Percentiles rank a stretch among this genome's conserved stretches.
Evolutionary conservation across 2,113 vertebrate genomes (phyloP).

Genomic region (Centrocercus urophasianus): DNA sequence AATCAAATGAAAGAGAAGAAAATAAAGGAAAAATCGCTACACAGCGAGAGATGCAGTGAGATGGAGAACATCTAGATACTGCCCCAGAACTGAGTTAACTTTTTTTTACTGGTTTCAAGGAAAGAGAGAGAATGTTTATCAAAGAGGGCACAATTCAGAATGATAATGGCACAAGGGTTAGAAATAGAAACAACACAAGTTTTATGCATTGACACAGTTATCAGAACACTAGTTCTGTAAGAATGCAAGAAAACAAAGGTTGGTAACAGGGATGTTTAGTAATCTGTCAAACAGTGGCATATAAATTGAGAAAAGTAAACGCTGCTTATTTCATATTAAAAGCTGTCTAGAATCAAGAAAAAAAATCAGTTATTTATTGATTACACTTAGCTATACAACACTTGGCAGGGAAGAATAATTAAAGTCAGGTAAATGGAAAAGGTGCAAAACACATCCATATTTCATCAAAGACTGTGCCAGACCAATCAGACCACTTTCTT

Average conservation of each 20-base stretch:
- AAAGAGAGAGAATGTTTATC: neutral
- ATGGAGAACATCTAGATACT: neutral
- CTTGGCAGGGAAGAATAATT: neutral
- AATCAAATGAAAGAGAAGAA: neutral
- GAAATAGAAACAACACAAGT: neutral
- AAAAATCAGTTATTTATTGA: neutral
- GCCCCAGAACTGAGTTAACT: neutral
- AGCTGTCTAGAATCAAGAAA: neutral
- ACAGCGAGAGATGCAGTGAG: neutral
- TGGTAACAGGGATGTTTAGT: slow-evolving; percentile 1
- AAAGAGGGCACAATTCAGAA: neutral
- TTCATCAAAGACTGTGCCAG: neutral
- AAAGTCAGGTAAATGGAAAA: neutral
- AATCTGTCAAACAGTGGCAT: slow-evolving; percentile 1
- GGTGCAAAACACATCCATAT: neutral
- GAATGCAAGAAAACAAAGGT: slow-evolving; percentile 33
- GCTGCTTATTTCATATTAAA: neutral
- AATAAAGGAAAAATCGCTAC: neutral
- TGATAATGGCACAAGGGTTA: slow-evolving; percentile 3
- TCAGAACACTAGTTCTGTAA: slow-evolving; percentile 25
- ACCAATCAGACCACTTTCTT: neutral
- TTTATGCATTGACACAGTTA: neutral
- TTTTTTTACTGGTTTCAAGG: neutral
- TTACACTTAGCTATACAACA: neutral
- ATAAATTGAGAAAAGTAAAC: slow-evolving; percentile 7